Evolutionary conservation across 2,113 vertebrate genomes (phyloP).

Genomic region (Lipotes vexillifer): DNA sequence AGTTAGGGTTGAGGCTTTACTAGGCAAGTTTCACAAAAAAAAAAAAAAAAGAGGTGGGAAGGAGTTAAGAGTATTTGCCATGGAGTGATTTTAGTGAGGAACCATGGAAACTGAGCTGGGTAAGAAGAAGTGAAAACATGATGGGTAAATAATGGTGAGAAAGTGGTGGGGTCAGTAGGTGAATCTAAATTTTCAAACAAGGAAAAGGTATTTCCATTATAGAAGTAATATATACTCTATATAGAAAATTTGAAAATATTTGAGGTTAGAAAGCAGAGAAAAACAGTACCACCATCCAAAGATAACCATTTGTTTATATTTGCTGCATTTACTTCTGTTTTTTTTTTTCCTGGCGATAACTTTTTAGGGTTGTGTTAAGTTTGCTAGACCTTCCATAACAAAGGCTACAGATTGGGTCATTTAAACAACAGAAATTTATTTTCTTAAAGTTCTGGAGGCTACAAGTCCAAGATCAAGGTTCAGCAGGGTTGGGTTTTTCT

Average conservation of each 20-base stretch:
- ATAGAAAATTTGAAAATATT: not conserved
- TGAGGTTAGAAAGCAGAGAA: not conserved
- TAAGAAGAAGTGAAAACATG: slow-evolving; percentile 12
- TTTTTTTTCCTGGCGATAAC: not conserved
- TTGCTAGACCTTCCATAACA: not conserved
- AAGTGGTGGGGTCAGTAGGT: not conserved
- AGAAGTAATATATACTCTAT: not conserved
- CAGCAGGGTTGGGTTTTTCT: not conserved
- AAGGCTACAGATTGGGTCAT: not conserved
- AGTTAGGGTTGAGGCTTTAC: not conserved
- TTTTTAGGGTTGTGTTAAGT: not conserved
- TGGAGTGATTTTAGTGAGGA: not conserved
- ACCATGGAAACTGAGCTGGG: not conserved
- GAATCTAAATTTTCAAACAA: slow-evolving; percentile 30
- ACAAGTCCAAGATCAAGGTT: not conserved
- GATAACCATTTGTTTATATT: not conserved
- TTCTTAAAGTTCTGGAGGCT: not conserved
- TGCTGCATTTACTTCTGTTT: not conserved
- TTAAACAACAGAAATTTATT: slow-evolving; percentile 5
- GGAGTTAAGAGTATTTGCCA: slow-evolving; percentile 5
- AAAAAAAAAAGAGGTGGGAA: not conserved
- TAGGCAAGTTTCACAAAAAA: not conserved
- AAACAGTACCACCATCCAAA: not conserved
- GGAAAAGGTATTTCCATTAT: slow-evolving; percentile 28
- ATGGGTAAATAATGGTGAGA: not conserved